Percentiles rank a stretch among this genome's conserved stretches.
phyloP scores from a whole-genome alignment of 2,113 vertebrate genomes.

The Ctenodactylus gundi region DNA sequence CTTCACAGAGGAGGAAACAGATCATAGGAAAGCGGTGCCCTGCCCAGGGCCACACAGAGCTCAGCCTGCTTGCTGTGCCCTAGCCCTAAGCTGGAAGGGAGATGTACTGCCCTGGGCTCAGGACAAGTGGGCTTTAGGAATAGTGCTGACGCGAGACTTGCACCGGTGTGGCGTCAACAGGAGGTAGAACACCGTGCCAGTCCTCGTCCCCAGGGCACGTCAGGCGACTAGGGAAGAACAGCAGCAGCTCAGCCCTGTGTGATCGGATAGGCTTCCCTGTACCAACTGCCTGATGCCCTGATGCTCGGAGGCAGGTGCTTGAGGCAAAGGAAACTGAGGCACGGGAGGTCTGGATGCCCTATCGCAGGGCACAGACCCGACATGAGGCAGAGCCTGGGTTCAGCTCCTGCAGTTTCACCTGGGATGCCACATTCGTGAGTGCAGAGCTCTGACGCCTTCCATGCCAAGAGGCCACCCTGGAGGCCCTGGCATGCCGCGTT shows the following conservation, averaged over 20 bases:
- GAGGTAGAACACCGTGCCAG: too few species aligned
- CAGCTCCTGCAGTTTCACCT: neutral
- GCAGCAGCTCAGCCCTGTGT: too few species aligned
- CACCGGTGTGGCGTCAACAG: neutral
- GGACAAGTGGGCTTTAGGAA: neutral
- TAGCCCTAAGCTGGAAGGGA: neutral
- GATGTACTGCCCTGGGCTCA: too few species aligned
- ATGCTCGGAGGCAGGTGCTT: neutral
- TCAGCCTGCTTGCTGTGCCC: neutral
- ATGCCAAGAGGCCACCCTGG: neutral
- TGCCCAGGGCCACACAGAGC: neutral
- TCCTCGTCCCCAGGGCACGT: too few species aligned
- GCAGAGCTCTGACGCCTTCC: neutral
- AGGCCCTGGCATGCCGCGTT: neutral
- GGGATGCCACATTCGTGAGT: rapidly evolving
- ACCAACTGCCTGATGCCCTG: too few species aligned
- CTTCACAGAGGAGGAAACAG: conserved; percentile 5
- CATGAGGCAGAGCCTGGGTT: neutral
- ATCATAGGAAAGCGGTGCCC: neutral
- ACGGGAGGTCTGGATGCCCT: neutral
- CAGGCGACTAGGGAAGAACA: too few species aligned
- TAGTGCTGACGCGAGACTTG: neutral
- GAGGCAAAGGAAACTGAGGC: conserved; percentile 4
- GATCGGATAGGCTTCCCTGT: neutral
- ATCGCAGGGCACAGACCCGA: neutral